Conservation (phyloP, 2,797 vertebrate species). For the Apogon talboti region DNA sequence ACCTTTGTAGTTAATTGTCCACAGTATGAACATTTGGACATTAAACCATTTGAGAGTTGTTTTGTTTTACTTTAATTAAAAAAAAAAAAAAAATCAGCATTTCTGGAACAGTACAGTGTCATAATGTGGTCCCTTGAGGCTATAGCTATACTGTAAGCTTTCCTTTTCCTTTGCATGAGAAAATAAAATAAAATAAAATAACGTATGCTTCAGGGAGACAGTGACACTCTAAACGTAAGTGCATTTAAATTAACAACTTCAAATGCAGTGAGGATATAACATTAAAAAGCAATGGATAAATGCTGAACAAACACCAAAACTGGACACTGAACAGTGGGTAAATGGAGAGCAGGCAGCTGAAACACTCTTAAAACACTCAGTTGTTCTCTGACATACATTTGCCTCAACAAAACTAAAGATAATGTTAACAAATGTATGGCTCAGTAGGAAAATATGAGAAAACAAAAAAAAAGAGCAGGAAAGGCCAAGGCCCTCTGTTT, state of each 20-base stretch:
- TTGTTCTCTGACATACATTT: slow-evolving; percentile 69
- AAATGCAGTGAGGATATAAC: slow-evolving; percentile 72
- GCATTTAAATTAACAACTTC: slow-evolving; percentile 69
- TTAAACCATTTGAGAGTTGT: slow-evolving; percentile 73
- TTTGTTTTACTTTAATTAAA: slow-evolving; percentile 47
- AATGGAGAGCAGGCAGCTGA: slow-evolving; percentile 26
- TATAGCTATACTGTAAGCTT: slow-evolving; percentile 30
- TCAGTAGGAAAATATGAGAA: slow-evolving; percentile 49
- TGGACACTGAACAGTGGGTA: slow-evolving; percentile 46
- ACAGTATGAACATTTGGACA: slow-evolving; percentile 83
- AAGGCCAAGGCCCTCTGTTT: slow-evolving; percentile 27
- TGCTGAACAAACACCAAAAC: slow-evolving; percentile 57
- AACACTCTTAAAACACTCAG: slow-evolving; percentile 32
- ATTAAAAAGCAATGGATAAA: slow-evolving; percentile 53
- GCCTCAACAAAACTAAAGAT: slow-evolving; percentile 50
- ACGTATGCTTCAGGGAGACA: slow-evolving; percentile 61
- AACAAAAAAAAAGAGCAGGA: slow-evolving; percentile 28
- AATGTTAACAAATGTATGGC: slow-evolving; percentile 68
- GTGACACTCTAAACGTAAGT: slow-evolving; percentile 65
- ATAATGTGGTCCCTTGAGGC: slow-evolving; percentile 67
- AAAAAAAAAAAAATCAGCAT: slow-evolving; percentile 44
- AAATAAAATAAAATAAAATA: slow-evolving; percentile 14
- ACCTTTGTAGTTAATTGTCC: slow-evolving; percentile 54
- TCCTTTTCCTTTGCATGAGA: background rate
- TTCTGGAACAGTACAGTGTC: slow-evolving; percentile 68